Evolutionary conservation across 2,113 vertebrate species (phyloP).

Genomic region (Oriolus oriolus): DNA sequence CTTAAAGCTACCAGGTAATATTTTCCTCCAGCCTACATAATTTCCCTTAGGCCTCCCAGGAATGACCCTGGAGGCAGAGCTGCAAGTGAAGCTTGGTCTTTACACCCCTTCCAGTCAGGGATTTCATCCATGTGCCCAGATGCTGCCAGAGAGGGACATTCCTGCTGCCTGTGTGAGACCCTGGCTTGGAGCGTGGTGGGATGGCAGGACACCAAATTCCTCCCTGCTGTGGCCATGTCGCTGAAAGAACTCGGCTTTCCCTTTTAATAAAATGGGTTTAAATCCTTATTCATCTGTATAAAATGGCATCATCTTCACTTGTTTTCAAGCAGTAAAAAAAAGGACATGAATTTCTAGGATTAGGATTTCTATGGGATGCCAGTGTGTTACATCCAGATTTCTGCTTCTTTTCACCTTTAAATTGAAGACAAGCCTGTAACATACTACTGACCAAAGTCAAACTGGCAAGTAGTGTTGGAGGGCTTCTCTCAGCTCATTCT

Average conservation of each 20-base stretch:
- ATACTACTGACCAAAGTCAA: neutral
- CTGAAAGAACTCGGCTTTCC: neutral
- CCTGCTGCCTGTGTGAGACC: neutral
- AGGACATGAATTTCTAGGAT: neutral
- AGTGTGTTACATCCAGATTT: neutral
- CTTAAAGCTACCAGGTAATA: neutral
- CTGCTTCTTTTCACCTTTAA: neutral
- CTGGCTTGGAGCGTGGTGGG: rapidly evolving
- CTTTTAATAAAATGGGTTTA: neutral
- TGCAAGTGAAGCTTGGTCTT: neutral
- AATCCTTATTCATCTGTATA: neutral
- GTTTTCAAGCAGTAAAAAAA: neutral
- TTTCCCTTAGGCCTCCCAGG: neutral
- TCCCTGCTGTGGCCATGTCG: neutral
- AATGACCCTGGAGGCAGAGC: neutral
- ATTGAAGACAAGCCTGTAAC: neutral
- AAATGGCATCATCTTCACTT: neutral
- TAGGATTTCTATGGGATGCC: neutral
- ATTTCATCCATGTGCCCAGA: neutral
- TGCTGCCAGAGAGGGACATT: neutral
- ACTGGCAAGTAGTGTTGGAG: neutral
- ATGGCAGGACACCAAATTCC: neutral
- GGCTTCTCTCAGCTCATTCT: neutral
- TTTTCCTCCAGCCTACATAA: neutral
- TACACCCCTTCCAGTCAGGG: neutral